These are phyloP conservation scores for Nezara viridula DNA, from an alignment of 2,888 invertebrate species.

Conservation along the genomic window DNA sequence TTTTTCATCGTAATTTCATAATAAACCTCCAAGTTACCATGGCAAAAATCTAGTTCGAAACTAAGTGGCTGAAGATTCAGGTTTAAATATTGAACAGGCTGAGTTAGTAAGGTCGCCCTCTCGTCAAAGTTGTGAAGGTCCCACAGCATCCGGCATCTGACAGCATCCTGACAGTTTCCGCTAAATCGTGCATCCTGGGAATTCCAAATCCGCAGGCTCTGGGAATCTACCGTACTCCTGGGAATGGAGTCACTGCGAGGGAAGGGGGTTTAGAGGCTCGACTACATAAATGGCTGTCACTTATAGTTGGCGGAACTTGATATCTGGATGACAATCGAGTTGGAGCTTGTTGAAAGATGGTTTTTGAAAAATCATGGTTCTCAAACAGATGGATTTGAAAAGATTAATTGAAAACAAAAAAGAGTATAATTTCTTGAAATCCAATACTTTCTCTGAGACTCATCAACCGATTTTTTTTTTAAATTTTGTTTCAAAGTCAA, in stretches of 20 bases:
- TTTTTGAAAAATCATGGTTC: background rate
- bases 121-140: constrained; percentile 1
- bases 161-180: background rate
- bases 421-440: no score
- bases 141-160: background rate
- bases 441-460: no score
- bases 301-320: background rate
- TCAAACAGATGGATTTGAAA: background rate
- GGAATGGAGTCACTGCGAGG: background rate
- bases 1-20: background rate
- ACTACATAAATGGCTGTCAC: constrained; percentile 14
- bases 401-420: no score
- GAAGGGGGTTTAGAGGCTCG: no score
- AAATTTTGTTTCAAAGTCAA: no score
- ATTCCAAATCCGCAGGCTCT: background rate
- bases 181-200: background rate
- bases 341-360: background rate
- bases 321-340: background rate
- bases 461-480: no score
- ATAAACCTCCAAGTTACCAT: background rate
- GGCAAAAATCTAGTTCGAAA: background rate
- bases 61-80: background rate
- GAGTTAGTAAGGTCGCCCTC: background rate
- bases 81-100: background rate
- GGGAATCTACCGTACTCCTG: background rate